Evolutionary conservation across 2,888 invertebrate species (phyloP).

Genomic region (Dascillus cervinus): DNA sequence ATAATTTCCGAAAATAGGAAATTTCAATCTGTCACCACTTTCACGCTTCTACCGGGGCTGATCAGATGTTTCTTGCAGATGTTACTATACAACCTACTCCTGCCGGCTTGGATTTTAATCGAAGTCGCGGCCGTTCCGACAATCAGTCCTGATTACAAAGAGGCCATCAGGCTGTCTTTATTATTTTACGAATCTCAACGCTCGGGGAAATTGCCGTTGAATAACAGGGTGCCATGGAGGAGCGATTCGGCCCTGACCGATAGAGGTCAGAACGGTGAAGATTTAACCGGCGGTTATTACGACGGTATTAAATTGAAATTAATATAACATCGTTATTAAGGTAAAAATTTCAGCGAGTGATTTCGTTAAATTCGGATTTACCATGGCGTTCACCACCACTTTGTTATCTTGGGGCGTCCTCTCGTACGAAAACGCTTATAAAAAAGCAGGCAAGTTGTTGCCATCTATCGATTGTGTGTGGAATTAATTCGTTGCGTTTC

Average conservation of each 20-base stretch:
- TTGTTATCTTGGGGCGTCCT: slow-evolving; percentile 48
- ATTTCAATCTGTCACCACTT: no score
- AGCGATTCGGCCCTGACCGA: slow-evolving; percentile 48
- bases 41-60: no score
- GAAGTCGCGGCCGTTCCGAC: background rate
- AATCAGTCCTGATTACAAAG: slow-evolving; percentile 36
- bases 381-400: slow-evolving; percentile 49
- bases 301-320: slow-evolving; percentile 40
- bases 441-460: slow-evolving; percentile 36
- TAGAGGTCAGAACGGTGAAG: slow-evolving; percentile 44
- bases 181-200: slow-evolving; percentile 52
- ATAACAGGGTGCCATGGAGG: slow-evolving; percentile 47
- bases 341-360: slow-evolving; percentile 45
- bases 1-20: no score
- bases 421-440: slow-evolving; percentile 46
- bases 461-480: no score
- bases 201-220: slow-evolving; percentile 45
- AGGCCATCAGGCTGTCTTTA: slow-evolving; percentile 44
- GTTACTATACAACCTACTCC: no score
- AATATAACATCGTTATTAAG: background rate
- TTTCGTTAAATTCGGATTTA: slow-evolving; percentile 51
- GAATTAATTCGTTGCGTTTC: no score
- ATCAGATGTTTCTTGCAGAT: no score
- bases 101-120: no score
- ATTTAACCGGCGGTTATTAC: slow-evolving; percentile 51